These are phyloP conservation scores for Rhagium mordax DNA, from an alignment of 2,888 invertebrate genomes.

Conservation along the genomic window DNA sequence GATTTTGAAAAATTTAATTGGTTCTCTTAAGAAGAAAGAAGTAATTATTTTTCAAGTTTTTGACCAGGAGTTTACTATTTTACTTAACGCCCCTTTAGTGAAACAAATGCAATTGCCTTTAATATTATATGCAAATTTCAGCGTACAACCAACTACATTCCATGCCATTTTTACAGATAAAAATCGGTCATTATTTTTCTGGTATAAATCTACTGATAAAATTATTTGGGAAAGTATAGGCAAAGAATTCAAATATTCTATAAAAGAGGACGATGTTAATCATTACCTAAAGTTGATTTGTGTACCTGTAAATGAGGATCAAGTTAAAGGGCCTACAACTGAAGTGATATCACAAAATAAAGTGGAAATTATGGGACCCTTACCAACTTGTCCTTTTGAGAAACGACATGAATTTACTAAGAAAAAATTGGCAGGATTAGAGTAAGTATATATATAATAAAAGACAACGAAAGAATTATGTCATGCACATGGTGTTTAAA, in stretches of 20 bases:
- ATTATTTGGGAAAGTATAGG: conserved; percentile 76
- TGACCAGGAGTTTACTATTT: conserved; percentile 75
- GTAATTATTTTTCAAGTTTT: conserved; percentile 57
- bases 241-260: conserved; percentile 74
- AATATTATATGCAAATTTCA: conserved; percentile 81
- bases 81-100: conserved; percentile 84
- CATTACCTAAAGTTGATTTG: conserved; percentile 77
- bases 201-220: conserved; percentile 75
- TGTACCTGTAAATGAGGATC: conserved; percentile 71
- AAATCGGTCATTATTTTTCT: conserved; percentile 75
- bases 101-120: conserved; percentile 77
- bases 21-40: neutral
- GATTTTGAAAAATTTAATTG: conserved; percentile 34
- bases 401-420: conserved; percentile 81
- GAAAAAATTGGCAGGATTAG: conserved; percentile 72
- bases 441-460: conserved; percentile 72
- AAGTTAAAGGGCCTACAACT: conserved; percentile 74
- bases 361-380: conserved; percentile 73
- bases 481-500: no score
- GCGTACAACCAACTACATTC: conserved; percentile 81
- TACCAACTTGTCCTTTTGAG: conserved; percentile 82
- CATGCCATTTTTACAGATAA: conserved; percentile 76
- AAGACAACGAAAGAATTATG: no score
- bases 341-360: conserved; percentile 75
- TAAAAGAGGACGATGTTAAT: conserved; percentile 77